A percentile compares a stretch with the other conserved stretches of the same genome.
Evolutionary conservation across 1,140 invertebrate species (phyloP).

Genomic region (Venturia canescens): DNA sequence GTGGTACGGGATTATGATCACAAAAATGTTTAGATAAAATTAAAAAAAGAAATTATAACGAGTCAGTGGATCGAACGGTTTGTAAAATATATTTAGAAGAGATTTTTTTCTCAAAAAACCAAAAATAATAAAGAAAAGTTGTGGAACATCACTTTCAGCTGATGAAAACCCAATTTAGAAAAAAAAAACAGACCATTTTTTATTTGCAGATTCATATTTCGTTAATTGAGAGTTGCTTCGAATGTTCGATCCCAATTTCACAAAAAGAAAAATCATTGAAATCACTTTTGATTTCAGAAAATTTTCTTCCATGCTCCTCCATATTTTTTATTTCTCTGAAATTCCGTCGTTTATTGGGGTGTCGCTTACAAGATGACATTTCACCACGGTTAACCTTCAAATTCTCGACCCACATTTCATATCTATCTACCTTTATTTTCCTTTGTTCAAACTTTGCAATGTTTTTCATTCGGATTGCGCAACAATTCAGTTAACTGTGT

Average conservation of each 20-base stretch:
- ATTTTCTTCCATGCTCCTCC: neutral
- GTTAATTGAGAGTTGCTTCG: no score
- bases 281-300: neutral
- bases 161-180: no score
- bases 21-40: no score
- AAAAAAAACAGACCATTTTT: no score
- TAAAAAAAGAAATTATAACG: no score
- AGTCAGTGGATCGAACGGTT: no score
- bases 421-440: neutral
- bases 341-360: neutral
- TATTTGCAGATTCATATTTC: no score
- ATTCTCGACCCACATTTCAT: neutral
- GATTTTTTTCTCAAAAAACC: no score
- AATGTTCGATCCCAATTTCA: neutral
- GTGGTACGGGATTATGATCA: no score
- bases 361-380: constrained; percentile 11
- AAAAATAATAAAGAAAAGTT: no score
- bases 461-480: neutral
- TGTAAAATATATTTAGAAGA: no score
- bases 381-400: constrained; percentile 20
- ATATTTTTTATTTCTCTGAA: constrained; percentile 11
- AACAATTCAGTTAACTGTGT: neutral
- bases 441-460: neutral
- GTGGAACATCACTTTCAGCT: no score
- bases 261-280: neutral